Conservation (phyloP, 2,113 vertebrate genomes). For the Sialia sialis region DNA sequence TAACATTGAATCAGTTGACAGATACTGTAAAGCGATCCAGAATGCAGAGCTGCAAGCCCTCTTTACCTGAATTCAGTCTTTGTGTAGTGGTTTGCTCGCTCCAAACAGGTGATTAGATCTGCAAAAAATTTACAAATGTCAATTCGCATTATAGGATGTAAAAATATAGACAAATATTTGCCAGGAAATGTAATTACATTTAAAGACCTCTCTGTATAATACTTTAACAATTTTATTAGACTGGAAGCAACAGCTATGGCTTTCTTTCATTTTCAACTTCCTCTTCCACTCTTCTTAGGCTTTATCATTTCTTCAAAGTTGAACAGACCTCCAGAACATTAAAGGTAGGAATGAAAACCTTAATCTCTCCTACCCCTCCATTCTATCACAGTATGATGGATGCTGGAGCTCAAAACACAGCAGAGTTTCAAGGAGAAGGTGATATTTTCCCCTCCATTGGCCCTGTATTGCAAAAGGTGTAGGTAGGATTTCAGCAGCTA, state of each 20-base stretch:
- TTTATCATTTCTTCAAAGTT: neutral
- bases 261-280: neutral
- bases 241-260: neutral
- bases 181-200: neutral
- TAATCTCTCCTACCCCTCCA: neutral
- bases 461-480: neutral
- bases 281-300: neutral
- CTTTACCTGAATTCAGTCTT: constrained; percentile 80
- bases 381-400: neutral
- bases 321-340: neutral
- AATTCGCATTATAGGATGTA: neutral
- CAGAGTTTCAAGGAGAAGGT: neutral
- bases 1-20: neutral
- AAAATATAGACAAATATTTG: neutral
- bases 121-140: constrained; percentile 51
- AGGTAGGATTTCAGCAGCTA: neutral
- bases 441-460: neutral
- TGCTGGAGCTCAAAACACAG: neutral
- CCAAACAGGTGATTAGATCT: constrained; percentile 87
- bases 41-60: neutral
- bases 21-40: neutral
- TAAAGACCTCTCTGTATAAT: neutral
- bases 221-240: neutral
- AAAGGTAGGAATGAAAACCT: neutral
- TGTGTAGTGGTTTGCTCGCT: constrained; percentile 76